Evolutionary conservation across 2,888 invertebrate species (phyloP).

Genomic region (Buathra laborator): DNA sequence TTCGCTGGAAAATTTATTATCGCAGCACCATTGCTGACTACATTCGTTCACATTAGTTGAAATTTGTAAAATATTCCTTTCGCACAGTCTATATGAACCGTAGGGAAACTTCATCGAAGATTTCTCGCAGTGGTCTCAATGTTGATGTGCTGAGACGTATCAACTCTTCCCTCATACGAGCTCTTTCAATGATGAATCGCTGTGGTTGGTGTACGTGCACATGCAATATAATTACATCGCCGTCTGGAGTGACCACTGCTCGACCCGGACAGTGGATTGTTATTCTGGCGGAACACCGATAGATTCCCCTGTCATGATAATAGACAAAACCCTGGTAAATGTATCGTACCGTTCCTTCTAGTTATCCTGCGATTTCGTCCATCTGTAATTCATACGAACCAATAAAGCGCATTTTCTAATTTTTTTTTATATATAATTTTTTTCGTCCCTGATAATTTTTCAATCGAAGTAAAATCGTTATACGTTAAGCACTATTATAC

Average conservation of each 20-base stretch:
- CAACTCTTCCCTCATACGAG: neutral
- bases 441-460: no score
- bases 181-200: neutral
- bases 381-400: neutral
- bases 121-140: neutral
- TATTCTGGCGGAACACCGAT: neutral
- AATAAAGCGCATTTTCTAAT: no score
- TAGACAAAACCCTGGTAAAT: neutral
- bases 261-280: neutral
- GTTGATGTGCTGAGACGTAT: neutral
- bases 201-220: neutral
- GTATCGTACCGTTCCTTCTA: neutral
- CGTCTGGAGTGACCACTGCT: neutral
- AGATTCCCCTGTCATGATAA: neutral
- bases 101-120: neutral
- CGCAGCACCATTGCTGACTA: no score
- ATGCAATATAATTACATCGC: neutral
- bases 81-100: neutral
- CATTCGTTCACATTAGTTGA: no score
- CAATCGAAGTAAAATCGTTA: no score
- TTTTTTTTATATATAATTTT: no score
- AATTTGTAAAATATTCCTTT: no score
- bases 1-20: no score
- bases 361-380: neutral
- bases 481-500: no score